A percentile compares a stretch with the other conserved stretches of the same genome.
These are phyloP conservation scores for Acleris holmiana DNA, from an alignment of 2,888 invertebrate species.

Conservation along the genomic window DNA sequence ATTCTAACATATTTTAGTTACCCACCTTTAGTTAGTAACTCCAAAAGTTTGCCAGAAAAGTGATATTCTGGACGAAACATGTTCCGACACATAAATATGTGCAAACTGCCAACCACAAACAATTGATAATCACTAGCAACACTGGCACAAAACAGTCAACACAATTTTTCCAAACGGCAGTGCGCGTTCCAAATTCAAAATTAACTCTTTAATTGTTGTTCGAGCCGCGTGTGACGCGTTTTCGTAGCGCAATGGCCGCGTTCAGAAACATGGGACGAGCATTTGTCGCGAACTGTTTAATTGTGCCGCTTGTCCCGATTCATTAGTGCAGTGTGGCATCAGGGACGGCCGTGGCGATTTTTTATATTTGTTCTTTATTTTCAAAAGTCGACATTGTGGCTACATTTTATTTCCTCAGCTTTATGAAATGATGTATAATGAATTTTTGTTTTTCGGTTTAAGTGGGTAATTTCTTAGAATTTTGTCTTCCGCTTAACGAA, in stretches of 20 bases:
- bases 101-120: constrained; percentile 5
- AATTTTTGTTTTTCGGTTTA: no score
- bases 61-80: constrained; percentile 76
- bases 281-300: constrained; percentile 79
- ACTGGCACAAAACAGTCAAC: constrained; percentile 5
- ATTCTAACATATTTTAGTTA: not conserved
- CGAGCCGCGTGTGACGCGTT: constrained; percentile 37
- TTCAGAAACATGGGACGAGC: constrained; percentile 64
- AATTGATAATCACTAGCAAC: constrained; percentile 14
- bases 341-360: constrained; percentile 59
- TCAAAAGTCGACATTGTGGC: no score
- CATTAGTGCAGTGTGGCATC: constrained; percentile 73
- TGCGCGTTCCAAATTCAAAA: constrained; percentile 21
- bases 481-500: no score
- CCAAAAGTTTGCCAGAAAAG: constrained; percentile 76
- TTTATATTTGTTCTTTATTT: constrained; percentile 1
- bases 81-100: constrained; percentile 51
- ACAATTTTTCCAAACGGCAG: constrained; percentile 10
- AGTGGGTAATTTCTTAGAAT: no score
- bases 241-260: constrained; percentile 56
- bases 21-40: constrained; percentile 75
- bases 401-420: no score
- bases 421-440: no score
- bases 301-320: constrained; percentile 80
- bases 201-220: constrained; percentile 23